A percentile compares a stretch with the other conserved stretches of the same genome.
These are phyloP conservation scores for Agrochola lychnidis DNA, from an alignment of 2,888 invertebrate genomes.

Conservation along the genomic window DNA sequence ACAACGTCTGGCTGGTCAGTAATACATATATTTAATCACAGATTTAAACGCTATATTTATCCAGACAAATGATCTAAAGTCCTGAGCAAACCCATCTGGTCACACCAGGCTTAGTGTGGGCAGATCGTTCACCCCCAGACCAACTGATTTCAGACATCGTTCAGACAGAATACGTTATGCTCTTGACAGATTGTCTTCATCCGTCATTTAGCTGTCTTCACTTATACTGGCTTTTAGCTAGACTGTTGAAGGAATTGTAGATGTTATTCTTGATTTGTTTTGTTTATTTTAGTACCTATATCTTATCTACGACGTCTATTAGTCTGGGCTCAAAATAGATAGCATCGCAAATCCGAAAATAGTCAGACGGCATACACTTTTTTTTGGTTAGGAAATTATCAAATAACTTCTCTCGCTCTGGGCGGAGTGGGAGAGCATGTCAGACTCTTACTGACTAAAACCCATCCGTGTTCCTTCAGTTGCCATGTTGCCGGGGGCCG, in stretches of 20 bases:
- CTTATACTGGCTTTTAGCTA: background rate
- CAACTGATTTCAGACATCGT: slow-evolving; percentile 4
- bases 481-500: too few relatives aligned
- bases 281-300: slow-evolving; percentile 1
- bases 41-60: slow-evolving; percentile 13
- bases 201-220: slow-evolving; percentile 11
- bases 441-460: too few relatives aligned
- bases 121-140: slow-evolving; percentile 17
- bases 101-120: slow-evolving; percentile 5
- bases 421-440: too few relatives aligned
- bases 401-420: too few relatives aligned
- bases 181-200: slow-evolving; percentile 31
- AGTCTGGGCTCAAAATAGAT: background rate
- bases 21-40: background rate
- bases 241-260: background rate
- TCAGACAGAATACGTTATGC: background rate
- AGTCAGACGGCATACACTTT: too few relatives aligned
- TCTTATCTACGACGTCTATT: background rate
- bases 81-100: slow-evolving; percentile 6
- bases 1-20: too few relatives aligned
- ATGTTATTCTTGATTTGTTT: background rate
- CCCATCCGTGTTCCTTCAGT: too few relatives aligned
- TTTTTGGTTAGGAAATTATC: too few relatives aligned
- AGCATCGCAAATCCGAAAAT: too few relatives aligned
- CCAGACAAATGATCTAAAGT: slow-evolving; percentile 14